phyloP scores from a whole-genome alignment of 1,140 invertebrate species.

The Cydia fagiglandana region DNA sequence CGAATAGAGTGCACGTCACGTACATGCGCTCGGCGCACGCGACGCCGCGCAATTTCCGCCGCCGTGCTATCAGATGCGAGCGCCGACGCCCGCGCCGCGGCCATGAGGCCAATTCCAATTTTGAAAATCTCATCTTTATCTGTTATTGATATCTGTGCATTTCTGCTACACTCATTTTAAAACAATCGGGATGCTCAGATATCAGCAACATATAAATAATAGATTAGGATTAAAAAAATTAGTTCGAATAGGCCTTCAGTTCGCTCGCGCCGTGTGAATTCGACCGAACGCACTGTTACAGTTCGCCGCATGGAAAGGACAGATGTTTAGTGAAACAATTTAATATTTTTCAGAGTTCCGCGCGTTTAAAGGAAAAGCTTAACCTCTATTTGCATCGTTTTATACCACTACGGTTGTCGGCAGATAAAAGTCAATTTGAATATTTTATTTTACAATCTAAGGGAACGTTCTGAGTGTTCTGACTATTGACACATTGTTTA shows the following conservation, averaged over 20 bases:
- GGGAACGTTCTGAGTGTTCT: too few relatives aligned
- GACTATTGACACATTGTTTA: too few relatives aligned
- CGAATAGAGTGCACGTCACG: conserved; percentile 58
- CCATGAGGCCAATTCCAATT: background rate
- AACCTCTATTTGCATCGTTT: background rate
- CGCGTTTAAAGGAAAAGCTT: background rate
- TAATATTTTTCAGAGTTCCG: background rate
- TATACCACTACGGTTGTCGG: background rate
- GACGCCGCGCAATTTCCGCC: conserved; percentile 74
- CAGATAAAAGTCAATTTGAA: too few relatives aligned
- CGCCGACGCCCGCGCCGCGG: conserved; percentile 39
- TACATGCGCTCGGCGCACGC: conserved; percentile 63
- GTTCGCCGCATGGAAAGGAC: background rate
- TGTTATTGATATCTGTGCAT: too few relatives aligned
- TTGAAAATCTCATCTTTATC: too few relatives aligned
- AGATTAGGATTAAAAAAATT: too few relatives aligned
- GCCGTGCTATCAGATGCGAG: conserved; percentile 63
- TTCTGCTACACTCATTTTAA: too few relatives aligned
- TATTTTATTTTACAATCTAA: too few relatives aligned
- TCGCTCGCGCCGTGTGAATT: background rate
- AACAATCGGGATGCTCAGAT: too few relatives aligned
- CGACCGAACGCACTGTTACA: conserved; percentile 16
- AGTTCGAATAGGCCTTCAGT: background rate
- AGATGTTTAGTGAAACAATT: conserved; percentile 12
- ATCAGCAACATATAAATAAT: too few relatives aligned